phyloP scores from a whole-genome alignment of 2,888 invertebrate genomes.

The Apodemia duryi region DNA sequence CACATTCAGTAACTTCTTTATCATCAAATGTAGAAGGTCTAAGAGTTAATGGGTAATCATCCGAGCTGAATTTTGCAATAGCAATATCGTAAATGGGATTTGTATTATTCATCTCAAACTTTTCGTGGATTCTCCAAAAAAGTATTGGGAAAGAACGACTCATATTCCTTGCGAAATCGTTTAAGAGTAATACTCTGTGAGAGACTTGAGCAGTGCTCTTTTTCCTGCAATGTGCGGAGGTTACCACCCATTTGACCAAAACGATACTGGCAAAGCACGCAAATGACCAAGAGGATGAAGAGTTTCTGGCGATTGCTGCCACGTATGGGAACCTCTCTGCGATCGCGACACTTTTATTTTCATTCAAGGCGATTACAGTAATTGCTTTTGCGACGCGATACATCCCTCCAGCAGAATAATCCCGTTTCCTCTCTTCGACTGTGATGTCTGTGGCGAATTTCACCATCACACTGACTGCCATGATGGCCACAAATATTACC shows the following conservation, averaged over 20 bases:
- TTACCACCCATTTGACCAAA: constrained; percentile 56
- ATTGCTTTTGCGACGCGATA: constrained; percentile 45
- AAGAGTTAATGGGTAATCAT: constrained; percentile 38
- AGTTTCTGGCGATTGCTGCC: constrained; percentile 54
- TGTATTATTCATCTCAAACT: constrained; percentile 42
- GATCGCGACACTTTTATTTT: constrained; percentile 36
- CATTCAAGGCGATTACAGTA: constrained; percentile 48
- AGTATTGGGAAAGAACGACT: constrained; percentile 53
- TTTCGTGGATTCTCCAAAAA: constrained; percentile 59
- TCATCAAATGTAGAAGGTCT: constrained; percentile 49
- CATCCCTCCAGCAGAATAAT: constrained; percentile 34
- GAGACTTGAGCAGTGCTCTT: constrained; percentile 37
- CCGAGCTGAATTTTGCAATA: constrained; percentile 53
- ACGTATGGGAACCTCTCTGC: constrained; percentile 47
- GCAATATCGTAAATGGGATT: constrained; percentile 53
- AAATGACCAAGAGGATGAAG: constrained; percentile 48
- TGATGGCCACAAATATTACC: constrained; percentile 52
- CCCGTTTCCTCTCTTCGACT: constrained; percentile 47
- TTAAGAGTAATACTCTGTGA: constrained; percentile 51
- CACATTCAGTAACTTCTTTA: constrained; percentile 27
- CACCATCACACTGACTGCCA: constrained; percentile 67
- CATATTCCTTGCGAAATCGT: constrained; percentile 50
- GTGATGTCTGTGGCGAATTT: constrained; percentile 66
- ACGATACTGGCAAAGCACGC: constrained; percentile 61
- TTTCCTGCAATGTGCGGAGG: constrained; percentile 58